These are phyloP conservation scores for Hippoglossus hippoglossus DNA, from an alignment of 2,797 vertebrate genomes.

Conservation along the genomic window DNA sequence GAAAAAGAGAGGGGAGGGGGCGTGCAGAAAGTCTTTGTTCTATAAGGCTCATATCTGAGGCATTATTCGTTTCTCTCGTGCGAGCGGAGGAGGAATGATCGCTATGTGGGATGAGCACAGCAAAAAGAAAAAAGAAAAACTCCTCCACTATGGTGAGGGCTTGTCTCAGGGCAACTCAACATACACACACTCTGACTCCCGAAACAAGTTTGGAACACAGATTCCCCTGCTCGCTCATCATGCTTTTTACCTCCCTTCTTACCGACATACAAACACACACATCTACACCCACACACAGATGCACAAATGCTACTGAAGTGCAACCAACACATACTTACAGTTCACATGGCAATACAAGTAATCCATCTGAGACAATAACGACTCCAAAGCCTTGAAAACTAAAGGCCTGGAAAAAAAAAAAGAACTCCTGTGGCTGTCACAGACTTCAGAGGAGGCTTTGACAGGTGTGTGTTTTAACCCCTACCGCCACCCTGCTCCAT, in stretches of 20 bases:
- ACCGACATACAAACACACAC: slow-evolving; percentile 25
- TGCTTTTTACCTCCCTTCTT: slow-evolving; percentile 24
- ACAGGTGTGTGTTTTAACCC: slow-evolving; percentile 64
- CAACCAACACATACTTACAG: slow-evolving; percentile 38
- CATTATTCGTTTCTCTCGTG: slow-evolving; percentile 70
- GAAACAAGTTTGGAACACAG: slow-evolving; percentile 39
- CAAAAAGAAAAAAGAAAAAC: slow-evolving; percentile 32
- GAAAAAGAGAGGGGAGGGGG: slow-evolving; percentile 22
- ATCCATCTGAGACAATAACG: slow-evolving; percentile 38
- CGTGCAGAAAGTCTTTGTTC: slow-evolving; percentile 67
- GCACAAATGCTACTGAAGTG: slow-evolving; percentile 9
- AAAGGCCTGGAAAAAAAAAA: slow-evolving; percentile 50
- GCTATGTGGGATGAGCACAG: slow-evolving; percentile 79
- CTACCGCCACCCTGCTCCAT: slow-evolving; percentile 45
- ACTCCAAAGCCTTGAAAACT: slow-evolving; percentile 40
- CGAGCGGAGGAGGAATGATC: slow-evolving; percentile 78
- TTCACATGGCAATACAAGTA: slow-evolving; percentile 48
- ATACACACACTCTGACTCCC: slow-evolving; percentile 28
- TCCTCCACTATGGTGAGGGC: slow-evolving; percentile 50
- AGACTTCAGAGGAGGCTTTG: slow-evolving; percentile 55
- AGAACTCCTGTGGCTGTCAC: slow-evolving; percentile 48
- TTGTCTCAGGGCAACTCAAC: slow-evolving; percentile 55
- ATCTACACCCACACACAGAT: slow-evolving; percentile 13
- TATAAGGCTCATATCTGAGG: slow-evolving; percentile 72
- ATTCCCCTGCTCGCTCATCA: slow-evolving; percentile 21